Evolutionary conservation across 1,140 invertebrate genomes (phyloP).

Genomic region (Monochamus saltuarius): DNA sequence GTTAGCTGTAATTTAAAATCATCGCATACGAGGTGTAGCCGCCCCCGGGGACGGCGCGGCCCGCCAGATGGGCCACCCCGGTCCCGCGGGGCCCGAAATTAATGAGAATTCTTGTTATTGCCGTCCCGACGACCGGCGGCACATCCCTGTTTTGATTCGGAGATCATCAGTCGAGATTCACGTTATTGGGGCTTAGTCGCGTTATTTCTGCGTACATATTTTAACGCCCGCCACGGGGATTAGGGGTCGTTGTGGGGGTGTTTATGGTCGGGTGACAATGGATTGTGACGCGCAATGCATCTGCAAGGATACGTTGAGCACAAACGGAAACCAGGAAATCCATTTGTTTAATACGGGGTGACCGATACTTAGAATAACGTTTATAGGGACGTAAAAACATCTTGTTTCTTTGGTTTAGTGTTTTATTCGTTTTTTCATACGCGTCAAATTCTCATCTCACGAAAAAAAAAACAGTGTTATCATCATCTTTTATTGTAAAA

Average conservation of each 20-base stretch:
- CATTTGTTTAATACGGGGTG: too few species aligned
- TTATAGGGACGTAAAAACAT: conserved; percentile 6
- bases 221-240: conserved; percentile 2
- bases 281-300: too few species aligned
- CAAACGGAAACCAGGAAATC: too few species aligned
- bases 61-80: conserved; percentile 15
- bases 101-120: conserved; percentile 22
- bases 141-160: conserved; percentile 15
- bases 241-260: conserved; percentile 8
- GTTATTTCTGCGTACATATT: conserved; percentile 17
- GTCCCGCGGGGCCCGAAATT: conserved; percentile 12
- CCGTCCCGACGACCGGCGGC: conserved; percentile 1
- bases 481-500: too few species aligned
- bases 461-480: too few species aligned
- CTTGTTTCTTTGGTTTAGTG: neutral
- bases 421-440: too few species aligned
- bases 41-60: conserved; percentile 7
- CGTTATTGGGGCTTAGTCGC: conserved; percentile 10
- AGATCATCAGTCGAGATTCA: conserved; percentile 10
- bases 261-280: neutral
- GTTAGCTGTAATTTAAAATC: conserved; percentile 3
- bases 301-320: too few species aligned
- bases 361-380: too few species aligned
- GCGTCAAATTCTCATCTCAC: too few species aligned
- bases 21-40: conserved; percentile 11